These are phyloP conservation scores for Gulo gulo DNA, from an alignment of 2,113 vertebrate species.

Conservation along the genomic window DNA sequence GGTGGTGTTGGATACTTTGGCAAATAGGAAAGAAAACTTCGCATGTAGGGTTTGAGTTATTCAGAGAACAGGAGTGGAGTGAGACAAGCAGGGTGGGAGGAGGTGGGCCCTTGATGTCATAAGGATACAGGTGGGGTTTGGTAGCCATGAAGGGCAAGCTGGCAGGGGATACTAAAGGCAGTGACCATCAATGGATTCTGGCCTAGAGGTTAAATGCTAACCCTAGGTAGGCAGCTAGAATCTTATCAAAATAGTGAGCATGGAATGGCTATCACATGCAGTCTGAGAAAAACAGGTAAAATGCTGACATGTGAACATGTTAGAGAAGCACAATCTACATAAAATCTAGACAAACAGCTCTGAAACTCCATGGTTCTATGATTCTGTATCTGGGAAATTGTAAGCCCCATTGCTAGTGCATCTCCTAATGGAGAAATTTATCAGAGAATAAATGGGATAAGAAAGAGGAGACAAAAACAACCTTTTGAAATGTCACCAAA, in stretches of 20 bases:
- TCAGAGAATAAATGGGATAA: neutral
- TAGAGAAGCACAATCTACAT: neutral
- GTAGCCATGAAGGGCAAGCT: neutral
- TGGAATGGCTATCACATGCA: neutral
- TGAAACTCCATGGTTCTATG: neutral
- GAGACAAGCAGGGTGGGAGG: neutral
- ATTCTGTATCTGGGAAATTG: neutral
- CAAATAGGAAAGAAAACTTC: neutral
- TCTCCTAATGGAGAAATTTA: neutral
- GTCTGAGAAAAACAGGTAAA: neutral
- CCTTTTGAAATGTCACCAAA: slow-evolving; percentile 60
- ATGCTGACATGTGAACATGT: neutral
- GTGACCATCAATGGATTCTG: neutral
- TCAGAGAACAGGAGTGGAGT: neutral
- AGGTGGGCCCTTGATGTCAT: neutral
- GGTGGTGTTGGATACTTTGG: neutral
- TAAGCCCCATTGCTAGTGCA: neutral
- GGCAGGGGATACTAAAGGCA: neutral
- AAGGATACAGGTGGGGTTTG: neutral
- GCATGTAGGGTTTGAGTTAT: neutral
- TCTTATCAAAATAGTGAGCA: neutral
- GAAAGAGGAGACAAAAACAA: neutral
- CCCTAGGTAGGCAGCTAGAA: neutral
- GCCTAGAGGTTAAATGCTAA: neutral
- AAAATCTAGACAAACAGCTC: neutral